Percentiles rank a stretch among this genome's conserved stretches.
Conservation (phyloP, 2,888 invertebrate species). For the Athalia cordata region DNA sequence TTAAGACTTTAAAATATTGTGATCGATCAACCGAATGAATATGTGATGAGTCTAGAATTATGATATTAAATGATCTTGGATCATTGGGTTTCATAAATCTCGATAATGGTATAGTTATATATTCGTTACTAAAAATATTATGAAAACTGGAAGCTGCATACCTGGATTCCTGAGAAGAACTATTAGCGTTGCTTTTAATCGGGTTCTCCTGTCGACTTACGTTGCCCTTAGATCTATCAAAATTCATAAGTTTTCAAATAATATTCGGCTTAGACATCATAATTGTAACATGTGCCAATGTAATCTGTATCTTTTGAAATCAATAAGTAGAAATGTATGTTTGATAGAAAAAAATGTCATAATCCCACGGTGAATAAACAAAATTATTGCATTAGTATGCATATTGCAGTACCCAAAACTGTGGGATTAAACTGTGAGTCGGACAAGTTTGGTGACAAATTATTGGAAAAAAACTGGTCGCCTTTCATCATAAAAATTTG, state of each 20-base stretch:
- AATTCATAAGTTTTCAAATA: constrained; percentile 61
- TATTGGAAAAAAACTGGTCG: background rate
- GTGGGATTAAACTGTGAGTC: too few species aligned
- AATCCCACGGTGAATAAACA: background rate
- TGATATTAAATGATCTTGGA: background rate
- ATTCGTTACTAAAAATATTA: constrained; percentile 17
- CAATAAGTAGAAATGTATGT: background rate
- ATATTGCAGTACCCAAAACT: too few species aligned
- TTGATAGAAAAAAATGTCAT: background rate
- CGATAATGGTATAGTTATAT: background rate
- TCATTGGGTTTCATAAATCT: background rate
- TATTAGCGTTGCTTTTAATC: constrained; percentile 56
- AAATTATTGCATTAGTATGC: background rate
- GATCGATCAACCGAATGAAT: background rate
- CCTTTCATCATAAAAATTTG: constrained; percentile 9
- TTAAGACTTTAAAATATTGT: too few species aligned
- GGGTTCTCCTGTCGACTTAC: constrained; percentile 64
- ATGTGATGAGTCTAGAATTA: background rate
- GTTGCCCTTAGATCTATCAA: constrained; percentile 69
- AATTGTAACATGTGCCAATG: constrained; percentile 9
- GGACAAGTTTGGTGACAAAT: too few species aligned
- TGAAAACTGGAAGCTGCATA: constrained; percentile 56
- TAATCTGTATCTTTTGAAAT: background rate
- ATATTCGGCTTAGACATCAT: constrained; percentile 32
- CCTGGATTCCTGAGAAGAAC: constrained; percentile 63